Conservation (phyloP, 2,888 invertebrate species). For the Amaurobius ferox region DNA sequence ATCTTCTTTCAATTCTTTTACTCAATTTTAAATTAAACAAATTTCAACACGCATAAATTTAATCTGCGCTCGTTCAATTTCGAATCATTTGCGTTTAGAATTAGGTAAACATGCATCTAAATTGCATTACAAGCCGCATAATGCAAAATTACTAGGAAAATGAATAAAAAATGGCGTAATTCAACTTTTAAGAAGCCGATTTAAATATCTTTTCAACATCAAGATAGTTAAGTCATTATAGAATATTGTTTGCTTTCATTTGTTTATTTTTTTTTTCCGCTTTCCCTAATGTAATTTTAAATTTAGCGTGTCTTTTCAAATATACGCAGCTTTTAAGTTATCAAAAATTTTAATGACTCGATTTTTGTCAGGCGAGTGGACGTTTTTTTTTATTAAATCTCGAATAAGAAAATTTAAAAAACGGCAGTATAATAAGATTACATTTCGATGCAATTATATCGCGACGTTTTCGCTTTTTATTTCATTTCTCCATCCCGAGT, state of each 20-base stretch:
- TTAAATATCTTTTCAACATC: too few species aligned
- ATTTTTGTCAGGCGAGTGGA: neutral
- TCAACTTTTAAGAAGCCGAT: neutral
- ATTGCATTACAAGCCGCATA: neutral
- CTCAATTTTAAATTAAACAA: too few species aligned
- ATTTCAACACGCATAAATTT: too few species aligned
- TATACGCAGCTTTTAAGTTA: neutral
- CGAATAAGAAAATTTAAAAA: neutral
- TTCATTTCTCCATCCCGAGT: neutral
- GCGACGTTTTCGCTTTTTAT: neutral
- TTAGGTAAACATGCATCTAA: neutral
- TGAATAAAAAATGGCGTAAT: neutral
- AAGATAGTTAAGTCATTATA: neutral
- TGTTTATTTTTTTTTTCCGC: neutral
- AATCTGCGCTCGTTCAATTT: too few species aligned
- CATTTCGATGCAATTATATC: neutral
- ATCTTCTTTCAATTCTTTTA: too few species aligned
- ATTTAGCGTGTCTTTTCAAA: neutral
- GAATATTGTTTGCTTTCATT: neutral
- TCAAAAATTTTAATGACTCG: conserved; percentile 7
- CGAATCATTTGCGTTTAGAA: too few species aligned
- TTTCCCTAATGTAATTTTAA: neutral
- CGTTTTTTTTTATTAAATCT: neutral
- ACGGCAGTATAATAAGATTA: neutral
- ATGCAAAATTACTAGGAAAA: neutral